These are phyloP conservation scores for Pitangus sulphuratus DNA, from an alignment of 2,797 vertebrate species.

Conservation along the genomic window DNA sequence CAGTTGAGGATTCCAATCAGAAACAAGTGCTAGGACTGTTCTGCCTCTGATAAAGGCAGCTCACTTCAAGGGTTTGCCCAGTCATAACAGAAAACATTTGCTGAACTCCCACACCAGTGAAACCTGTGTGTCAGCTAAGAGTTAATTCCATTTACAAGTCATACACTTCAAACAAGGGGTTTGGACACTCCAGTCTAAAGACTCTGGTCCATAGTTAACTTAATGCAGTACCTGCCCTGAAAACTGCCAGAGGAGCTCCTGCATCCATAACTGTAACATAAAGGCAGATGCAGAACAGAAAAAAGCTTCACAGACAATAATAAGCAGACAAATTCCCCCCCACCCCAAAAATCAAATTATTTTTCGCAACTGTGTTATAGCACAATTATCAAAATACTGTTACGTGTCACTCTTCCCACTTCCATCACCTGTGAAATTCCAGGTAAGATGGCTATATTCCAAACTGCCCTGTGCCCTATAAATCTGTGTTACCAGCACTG, in stretches of 20 bases:
- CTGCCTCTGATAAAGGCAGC: background rate
- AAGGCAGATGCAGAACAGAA: background rate
- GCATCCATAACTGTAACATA: background rate
- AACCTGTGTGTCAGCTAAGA: background rate
- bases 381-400: background rate
- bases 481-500: background rate
- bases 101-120: background rate
- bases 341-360: background rate
- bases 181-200: background rate
- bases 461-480: background rate
- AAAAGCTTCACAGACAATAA: background rate
- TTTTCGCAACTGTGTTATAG: background rate
- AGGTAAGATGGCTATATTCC: background rate
- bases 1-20: background rate
- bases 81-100: background rate
- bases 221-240: background rate
- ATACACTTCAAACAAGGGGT: background rate
- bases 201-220: background rate
- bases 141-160: background rate
- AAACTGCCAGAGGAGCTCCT: background rate
- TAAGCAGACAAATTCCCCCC: background rate
- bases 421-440: background rate
- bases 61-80: background rate
- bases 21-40: background rate
- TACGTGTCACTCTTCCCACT: background rate